Evolutionary conservation across 2,888 invertebrate species (phyloP).

Genomic region (Meliscaeva auricollis): DNA sequence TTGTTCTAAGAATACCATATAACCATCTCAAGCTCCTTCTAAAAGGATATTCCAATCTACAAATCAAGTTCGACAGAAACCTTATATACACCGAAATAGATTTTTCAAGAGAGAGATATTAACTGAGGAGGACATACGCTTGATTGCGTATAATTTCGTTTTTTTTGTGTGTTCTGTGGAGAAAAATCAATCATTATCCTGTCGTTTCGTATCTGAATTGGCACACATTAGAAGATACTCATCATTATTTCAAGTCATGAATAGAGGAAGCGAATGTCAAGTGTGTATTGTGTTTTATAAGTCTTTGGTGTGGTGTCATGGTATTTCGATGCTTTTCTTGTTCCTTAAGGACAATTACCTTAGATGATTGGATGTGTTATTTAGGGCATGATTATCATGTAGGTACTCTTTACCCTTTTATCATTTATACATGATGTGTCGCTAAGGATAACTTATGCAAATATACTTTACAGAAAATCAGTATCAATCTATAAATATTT

Average conservation of each 20-base stretch:
- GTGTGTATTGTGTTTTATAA: background rate
- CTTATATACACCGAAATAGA: slow-evolving; percentile 1
- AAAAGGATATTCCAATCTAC: background rate
- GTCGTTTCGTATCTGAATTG: slow-evolving; percentile 35
- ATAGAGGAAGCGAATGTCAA: slow-evolving; percentile 6
- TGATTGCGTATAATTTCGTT: slow-evolving; percentile 16
- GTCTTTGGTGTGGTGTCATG: background rate
- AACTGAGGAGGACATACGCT: slow-evolving; percentile 40
- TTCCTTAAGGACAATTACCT: slow-evolving; percentile 14
- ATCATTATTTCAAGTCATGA: background rate
- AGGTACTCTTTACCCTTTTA: background rate
- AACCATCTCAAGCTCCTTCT: background rate
- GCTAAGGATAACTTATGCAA: too few relatives aligned
- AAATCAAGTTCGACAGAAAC: slow-evolving; percentile 33
- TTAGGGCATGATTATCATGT: slow-evolving; percentile 17
- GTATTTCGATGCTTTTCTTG: slow-evolving; percentile 3
- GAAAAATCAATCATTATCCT: slow-evolving; percentile 51
- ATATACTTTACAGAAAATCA: background rate
- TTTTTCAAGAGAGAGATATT: slow-evolving; percentile 21
- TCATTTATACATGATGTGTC: background rate
- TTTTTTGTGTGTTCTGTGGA: background rate
- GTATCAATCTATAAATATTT: background rate
- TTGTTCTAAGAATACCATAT: too few relatives aligned
- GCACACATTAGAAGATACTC: slow-evolving; percentile 16
- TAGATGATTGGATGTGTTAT: slow-evolving; percentile 17